phyloP scores from a whole-genome alignment of 2,113 vertebrate species.

The Eurypyga helias region DNA sequence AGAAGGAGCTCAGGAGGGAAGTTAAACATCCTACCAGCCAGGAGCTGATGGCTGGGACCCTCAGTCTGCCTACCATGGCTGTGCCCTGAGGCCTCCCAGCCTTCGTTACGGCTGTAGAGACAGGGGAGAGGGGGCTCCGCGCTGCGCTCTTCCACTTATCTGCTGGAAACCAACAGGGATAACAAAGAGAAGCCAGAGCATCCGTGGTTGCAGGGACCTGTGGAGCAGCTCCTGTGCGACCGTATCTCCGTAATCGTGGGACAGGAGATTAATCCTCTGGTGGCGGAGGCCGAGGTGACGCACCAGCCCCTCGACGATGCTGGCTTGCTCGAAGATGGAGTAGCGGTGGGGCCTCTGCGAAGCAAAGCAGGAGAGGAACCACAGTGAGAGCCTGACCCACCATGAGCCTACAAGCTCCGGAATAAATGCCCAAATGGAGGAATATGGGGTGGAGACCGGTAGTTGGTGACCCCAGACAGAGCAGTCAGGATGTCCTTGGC shows the following conservation, averaged over 20 bases:
- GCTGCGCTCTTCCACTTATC: neutral
- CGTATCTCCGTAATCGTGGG: constrained; percentile 93
- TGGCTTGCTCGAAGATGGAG: constrained; percentile 96
- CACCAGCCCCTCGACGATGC: constrained; percentile 87
- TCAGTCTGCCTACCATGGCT: neutral
- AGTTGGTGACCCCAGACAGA: fast-evolving
- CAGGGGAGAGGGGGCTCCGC: neutral
- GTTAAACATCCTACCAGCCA: neutral
- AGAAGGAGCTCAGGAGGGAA: neutral
- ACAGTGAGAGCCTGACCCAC: neutral
- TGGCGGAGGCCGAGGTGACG: constrained; percentile 84
- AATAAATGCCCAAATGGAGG: neutral
- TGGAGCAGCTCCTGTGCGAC: constrained; percentile 95
- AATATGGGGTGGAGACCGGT: neutral
- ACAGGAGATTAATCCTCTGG: constrained; percentile 87
- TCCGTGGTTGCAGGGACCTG: constrained; percentile 75
- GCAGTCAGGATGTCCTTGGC: fast-evolving
- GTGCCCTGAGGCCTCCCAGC: neutral
- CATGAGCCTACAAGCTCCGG: neutral
- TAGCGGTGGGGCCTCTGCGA: constrained; percentile 88
- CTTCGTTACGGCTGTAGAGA: neutral
- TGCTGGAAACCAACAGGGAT: neutral
- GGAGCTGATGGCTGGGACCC: neutral
- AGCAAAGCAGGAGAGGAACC: neutral
- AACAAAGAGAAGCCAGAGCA: neutral